Conservation (phyloP, 2,888 invertebrate species). For the Morpho deidamia region DNA sequence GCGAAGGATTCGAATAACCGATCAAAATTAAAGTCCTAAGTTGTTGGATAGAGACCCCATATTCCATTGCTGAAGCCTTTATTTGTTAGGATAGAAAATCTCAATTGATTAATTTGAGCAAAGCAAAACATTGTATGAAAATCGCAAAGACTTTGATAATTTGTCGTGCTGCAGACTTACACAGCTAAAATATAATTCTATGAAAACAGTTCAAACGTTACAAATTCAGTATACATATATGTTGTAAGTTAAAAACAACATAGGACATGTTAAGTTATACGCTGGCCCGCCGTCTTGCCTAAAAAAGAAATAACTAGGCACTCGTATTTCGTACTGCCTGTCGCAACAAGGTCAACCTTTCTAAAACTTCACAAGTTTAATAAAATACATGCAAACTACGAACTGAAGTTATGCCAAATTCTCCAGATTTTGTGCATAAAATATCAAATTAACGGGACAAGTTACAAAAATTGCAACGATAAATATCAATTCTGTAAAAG, state of each 20-base stretch:
- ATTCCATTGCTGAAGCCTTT: no score
- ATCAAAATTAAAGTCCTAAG: no score
- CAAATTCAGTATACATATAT: no score
- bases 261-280: conserved; percentile 4
- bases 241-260: neutral
- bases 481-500: conserved; percentile 3
- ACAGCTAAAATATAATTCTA: no score
- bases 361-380: conserved; percentile 27
- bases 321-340: conserved; percentile 14
- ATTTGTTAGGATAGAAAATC: no score
- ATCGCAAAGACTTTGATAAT: no score
- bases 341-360: conserved; percentile 26
- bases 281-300: neutral
- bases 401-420: conserved; percentile 29
- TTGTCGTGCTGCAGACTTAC: no score
- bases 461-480: conserved; percentile 14
- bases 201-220: no score
- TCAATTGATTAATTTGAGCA: no score
- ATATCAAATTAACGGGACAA: conserved; percentile 25
- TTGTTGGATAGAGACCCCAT: no score
- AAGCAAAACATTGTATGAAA: no score
- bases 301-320: conserved; percentile 6
- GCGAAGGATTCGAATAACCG: no score
- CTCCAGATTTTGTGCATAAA: conserved; percentile 27
- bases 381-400: conserved; percentile 25